Base-by-base conservation (phyloP, 2,888 invertebrate species). In the Drosophila prolongata region DNA sequence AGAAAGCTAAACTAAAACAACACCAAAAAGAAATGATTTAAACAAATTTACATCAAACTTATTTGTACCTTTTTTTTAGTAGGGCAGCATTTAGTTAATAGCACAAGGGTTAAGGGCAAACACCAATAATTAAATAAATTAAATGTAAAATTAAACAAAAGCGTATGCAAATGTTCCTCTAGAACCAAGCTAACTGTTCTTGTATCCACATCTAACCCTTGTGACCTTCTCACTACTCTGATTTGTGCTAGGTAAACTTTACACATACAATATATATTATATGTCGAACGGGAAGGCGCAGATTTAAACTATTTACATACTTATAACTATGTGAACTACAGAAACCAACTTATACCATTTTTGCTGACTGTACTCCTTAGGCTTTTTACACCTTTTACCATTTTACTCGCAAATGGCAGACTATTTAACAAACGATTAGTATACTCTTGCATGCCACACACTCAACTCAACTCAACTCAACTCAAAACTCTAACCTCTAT, bases 351-450 rank as follows among this genome's bases (percentile, higher is more conserved):
- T 87, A 76, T 79, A 89, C 78, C 88, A 89, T 87, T 90, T 89
- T 90, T 90, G 90, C 91, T 91, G 91, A 90, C 90, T 91, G 85
- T 90, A 90, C 83, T 91, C 90, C 88, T 90, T 90, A 90, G 90
- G 90, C 91, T 90, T 91, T 90, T 90, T 90, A 90, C 90, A 90
- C 90, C 90, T 89, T 82, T 89, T 89, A 82, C 76, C 87, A 78
- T 74, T 74, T 65, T 71, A 80, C 71, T 79, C 74, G 82, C 77
- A 76, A 82, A 52, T 66, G 67, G 74, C 80, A 84, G 61, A 84
- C 67, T 78, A 72, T 70, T 77, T 74, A 52, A 70, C 47, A 11
- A 56, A 35, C 37, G 52, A 71, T 49, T 55, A 71, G 62, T 64
- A 42, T 59, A 43, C 59, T 61, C 77, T 77, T 75, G 80, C 77